Evolutionary conservation across 2,113 vertebrate species (phyloP), one percentile per base, ranked within the genome.

Genomic region (Barbus barbus): DNA sequence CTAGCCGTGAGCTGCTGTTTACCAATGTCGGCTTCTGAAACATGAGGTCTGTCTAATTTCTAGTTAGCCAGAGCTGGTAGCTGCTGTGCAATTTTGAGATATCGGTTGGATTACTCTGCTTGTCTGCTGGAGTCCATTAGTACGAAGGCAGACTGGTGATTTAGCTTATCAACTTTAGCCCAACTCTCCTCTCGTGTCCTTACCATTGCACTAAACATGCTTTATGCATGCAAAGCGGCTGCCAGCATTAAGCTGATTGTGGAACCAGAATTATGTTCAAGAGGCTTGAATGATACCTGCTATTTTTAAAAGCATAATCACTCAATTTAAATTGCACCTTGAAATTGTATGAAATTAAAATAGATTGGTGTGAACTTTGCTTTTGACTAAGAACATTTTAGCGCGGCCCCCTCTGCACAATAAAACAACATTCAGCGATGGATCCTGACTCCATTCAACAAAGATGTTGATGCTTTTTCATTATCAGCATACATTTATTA

Each of bases 81-180:
- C 16, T 53, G 36, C 69, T 28, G 53, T 75, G 60, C 22, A 56
- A 53, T 69, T 82, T 36, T 78, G 26, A 74, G 81, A 73, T 76
- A 76, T 75, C 56, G 51, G 56, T 9, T 46, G 22, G 38, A 83
- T 74, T 71, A 48, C 31, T 74, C 41, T 60, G 72, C 72, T 65
- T 81, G 85, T 86, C 79, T 82, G 61, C 72, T 80, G 63, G 76
- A 83, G 58, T 71, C 83, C 81, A 86, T 86, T 86, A 86, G 75
- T 72, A 81, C 44, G 36, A 63, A 69, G 83, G 75, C 81, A 83
- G 69, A 71, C 74, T 16, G 33, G 78, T 58, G 80, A 83, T 86
- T 83, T 78, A 80, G 56, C 85, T 86, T 83, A 75, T 83, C 85
- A 86, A 77, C 53, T 24, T 63, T 38, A 26, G 31, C 28, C 81